A percentile compares a stretch with the other conserved stretches of the same genome.
phyloP scores from a whole-genome alignment of 2,797 vertebrate species.

The Muscicapa striata region DNA sequence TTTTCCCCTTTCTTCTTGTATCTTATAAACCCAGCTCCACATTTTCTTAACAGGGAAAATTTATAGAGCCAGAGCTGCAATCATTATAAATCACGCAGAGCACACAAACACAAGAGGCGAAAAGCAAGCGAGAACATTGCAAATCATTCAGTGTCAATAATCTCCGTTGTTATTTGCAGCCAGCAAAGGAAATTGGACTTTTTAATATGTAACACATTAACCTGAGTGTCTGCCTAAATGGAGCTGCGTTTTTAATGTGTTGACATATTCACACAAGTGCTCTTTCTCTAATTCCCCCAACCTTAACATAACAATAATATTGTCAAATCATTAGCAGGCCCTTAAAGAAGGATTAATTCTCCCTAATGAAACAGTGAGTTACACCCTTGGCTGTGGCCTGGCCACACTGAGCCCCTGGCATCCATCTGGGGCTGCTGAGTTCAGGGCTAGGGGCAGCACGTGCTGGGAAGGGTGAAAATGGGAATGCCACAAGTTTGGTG shows the following conservation, averaged over 20 bases:
- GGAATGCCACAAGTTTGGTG: neutral
- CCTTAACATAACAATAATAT: constrained; percentile 55
- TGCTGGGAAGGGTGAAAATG: neutral
- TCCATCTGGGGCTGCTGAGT: neutral
- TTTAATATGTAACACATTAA: constrained; percentile 69
- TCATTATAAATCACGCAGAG: constrained; percentile 30
- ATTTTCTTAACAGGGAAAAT: constrained; percentile 22
- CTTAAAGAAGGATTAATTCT: constrained; percentile 58
- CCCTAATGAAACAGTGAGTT: constrained; percentile 19
- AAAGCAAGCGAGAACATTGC: constrained; percentile 2
- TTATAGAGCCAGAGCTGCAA: constrained; percentile 1
- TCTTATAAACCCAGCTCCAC: neutral
- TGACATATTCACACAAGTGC: constrained; percentile 55
- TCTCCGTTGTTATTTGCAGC: constrained; percentile 27
- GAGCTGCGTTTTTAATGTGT: constrained; percentile 46
- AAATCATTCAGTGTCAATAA: constrained; percentile 61
- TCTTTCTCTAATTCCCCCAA: constrained; percentile 47
- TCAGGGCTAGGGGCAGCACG: neutral
- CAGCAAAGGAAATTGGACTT: constrained; percentile 59
- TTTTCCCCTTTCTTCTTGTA: neutral
- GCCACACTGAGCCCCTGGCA: neutral
- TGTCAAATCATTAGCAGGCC: constrained; percentile 59
- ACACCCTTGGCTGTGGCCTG: neutral
- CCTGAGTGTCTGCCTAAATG: constrained; percentile 52
- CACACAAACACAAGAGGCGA: neutral